phyloP scores from a whole-genome alignment of 2,113 vertebrate species.

The Sander vitreus region DNA sequence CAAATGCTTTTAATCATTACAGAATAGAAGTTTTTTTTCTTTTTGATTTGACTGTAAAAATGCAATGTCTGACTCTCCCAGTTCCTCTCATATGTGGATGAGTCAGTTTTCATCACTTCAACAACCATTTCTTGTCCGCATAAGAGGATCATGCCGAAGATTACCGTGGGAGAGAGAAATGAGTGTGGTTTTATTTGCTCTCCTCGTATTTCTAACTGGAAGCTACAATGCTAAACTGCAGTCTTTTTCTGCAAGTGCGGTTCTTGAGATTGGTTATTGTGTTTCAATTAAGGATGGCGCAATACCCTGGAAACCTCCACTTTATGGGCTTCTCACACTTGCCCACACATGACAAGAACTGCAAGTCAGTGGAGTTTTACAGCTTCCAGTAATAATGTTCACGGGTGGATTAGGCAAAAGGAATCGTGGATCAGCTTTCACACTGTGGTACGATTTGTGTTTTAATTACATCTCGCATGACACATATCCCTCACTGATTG shows the following conservation, averaged over 20 bases:
- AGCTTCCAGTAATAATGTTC: constrained; percentile 6
- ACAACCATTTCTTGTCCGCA: background rate
- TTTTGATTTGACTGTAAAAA: background rate
- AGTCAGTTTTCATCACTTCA: constrained; percentile 39
- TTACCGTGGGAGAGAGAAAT: constrained; percentile 12
- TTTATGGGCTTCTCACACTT: constrained; percentile 28
- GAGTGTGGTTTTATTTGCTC: constrained; percentile 2
- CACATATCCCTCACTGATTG: constrained; percentile 7
- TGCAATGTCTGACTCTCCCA: constrained; percentile 6
- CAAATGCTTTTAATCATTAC: constrained; percentile 9
- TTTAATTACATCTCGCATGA: constrained; percentile 37
- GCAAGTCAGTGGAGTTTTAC: constrained; percentile 23
- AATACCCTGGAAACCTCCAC: constrained; percentile 38
- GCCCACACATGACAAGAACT: constrained; percentile 21
- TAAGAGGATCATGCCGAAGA: constrained; percentile 26
- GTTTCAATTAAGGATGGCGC: constrained; percentile 47
- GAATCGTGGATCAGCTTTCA: constrained; percentile 6
- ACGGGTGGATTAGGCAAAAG: constrained; percentile 7
- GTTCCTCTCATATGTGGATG: constrained; percentile 15
- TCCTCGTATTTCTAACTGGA: constrained; percentile 23
- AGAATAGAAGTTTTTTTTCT: background rate
- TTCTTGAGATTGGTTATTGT: constrained; percentile 24
- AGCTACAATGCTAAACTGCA: constrained; percentile 17
- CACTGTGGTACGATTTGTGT: constrained; percentile 5
- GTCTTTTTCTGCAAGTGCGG: constrained; percentile 13